phyloP scores from a whole-genome alignment of 2,797 vertebrate genomes.

The Pseudochirops cupreus region DNA sequence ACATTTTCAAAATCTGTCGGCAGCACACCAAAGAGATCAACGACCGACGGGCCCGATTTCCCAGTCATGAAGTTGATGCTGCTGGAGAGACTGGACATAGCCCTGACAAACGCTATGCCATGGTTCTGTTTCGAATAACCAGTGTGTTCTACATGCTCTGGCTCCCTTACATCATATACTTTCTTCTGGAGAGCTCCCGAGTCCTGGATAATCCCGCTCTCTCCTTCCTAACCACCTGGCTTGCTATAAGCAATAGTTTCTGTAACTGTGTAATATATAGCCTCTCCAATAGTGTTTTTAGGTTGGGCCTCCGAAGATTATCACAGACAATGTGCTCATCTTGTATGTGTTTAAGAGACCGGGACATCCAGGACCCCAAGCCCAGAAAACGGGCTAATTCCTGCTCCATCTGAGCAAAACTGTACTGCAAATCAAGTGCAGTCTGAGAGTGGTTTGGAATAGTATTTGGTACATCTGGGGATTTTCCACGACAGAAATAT shows the following conservation, averaged over 20 bases:
- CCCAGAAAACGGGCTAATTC: conserved; percentile 97
- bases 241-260: conserved; percentile 99
- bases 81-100: conserved; percentile 92
- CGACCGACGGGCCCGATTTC: conserved; percentile 95
- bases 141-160: conserved; percentile 99
- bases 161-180: conserved; percentile 99
- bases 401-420: conserved; percentile 92
- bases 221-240: conserved; percentile 98
- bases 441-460: conserved; percentile 62
- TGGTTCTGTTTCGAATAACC: conserved; percentile 98
- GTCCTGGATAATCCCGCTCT: conserved; percentile 94
- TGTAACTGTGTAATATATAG: conserved; percentile 99
- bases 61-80: conserved; percentile 94
- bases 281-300: conserved; percentile 98
- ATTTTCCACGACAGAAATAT: conserved; percentile 78
- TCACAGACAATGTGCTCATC: conserved; percentile 94
- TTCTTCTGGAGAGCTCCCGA: conserved; percentile 97
- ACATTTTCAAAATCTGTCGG: conserved; percentile 99
- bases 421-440: conserved; percentile 40
- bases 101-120: conserved; percentile 96
- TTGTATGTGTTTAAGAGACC: conserved; percentile 92
- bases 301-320: conserved; percentile 95
- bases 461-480: conserved; percentile 75
- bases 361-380: conserved; percentile 93
- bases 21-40: conserved; percentile 99